A percentile compares a stretch with the other conserved stretches of the same genome.
Conservation (phyloP, 2,888 invertebrate species). For the Hesperia comma region DNA sequence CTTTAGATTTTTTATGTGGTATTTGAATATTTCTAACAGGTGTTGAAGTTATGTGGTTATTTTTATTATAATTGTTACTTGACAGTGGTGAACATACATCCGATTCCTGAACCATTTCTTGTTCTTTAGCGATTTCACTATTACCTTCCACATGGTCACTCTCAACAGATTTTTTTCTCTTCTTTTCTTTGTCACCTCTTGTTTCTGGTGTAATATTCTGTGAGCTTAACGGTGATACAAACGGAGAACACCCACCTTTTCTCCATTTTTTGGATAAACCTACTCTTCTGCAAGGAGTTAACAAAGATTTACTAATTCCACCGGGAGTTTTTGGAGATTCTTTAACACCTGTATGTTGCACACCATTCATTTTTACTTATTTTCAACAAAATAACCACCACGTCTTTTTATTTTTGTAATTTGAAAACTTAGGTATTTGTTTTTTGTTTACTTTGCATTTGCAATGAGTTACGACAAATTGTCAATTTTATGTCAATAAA, state of each 20-base stretch:
- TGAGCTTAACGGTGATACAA: slow-evolving; percentile 66
- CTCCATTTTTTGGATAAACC: slow-evolving; percentile 79
- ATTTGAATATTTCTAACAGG: slow-evolving; percentile 31
- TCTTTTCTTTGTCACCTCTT: slow-evolving; percentile 54
- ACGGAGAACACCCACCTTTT: slow-evolving; percentile 67
- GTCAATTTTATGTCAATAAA: too few relatives aligned
- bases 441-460: too few relatives aligned
- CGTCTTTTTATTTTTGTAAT: neutral
- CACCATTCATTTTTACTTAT: slow-evolving; percentile 56
- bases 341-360: slow-evolving; percentile 46
- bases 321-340: slow-evolving; percentile 77
- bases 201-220: slow-evolving; percentile 50
- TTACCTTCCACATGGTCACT: slow-evolving; percentile 20
- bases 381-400: neutral
- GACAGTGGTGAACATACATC: neutral
- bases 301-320: slow-evolving; percentile 78
- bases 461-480: too few relatives aligned
- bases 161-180: slow-evolving; percentile 39
- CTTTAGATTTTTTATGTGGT: slow-evolving; percentile 36
- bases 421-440: too few relatives aligned
- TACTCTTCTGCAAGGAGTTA: slow-evolving; percentile 81
- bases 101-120: neutral
- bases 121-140: neutral
- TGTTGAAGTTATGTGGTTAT: slow-evolving; percentile 29
- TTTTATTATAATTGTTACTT: slow-evolving; percentile 6